phyloP scores from a whole-genome alignment of 1,140 invertebrate species.

The Cotesia glomerata region DNA sequence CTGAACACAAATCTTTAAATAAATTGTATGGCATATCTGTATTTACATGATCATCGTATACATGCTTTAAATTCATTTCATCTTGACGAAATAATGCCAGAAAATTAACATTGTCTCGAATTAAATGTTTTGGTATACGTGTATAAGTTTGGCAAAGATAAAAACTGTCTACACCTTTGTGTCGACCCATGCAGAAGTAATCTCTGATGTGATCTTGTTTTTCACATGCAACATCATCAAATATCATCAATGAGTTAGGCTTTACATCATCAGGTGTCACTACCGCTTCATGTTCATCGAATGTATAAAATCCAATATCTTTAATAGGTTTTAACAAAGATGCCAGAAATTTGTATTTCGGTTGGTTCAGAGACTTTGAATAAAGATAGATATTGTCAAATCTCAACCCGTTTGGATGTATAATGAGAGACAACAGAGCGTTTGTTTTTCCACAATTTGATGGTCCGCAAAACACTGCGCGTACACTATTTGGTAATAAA shows the following conservation, averaged over 20 bases:
- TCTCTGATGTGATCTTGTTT: too few species aligned
- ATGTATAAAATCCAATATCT: constrained; percentile 13
- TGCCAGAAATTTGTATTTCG: constrained; percentile 9
- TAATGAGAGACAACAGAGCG: constrained; percentile 8
- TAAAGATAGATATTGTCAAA: constrained; percentile 20
- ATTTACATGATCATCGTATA: too few species aligned
- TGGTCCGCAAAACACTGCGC: too few species aligned
- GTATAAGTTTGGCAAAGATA: too few species aligned
- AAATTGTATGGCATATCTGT: constrained; percentile 8
- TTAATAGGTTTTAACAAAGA: neutral
- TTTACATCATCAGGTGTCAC: constrained; percentile 2
- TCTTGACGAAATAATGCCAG: too few species aligned
- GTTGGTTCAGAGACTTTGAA: constrained; percentile 12
- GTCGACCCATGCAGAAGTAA: too few species aligned
- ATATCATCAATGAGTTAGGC: too few species aligned
- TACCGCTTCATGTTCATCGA: constrained; percentile 15
- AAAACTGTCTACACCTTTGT: too few species aligned
- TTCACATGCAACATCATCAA: constrained; percentile 21
- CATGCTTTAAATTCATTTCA: constrained; percentile 15
- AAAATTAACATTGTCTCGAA: too few species aligned
- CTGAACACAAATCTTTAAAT: too few species aligned
- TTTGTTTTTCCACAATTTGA: constrained; percentile 1
- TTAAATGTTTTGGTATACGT: too few species aligned
- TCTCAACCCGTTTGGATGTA: constrained; percentile 13
- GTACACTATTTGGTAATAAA: too few species aligned